Percentiles rank a stretch among this genome's conserved stretches.
These are phyloP conservation scores for Balanococcus diminutus DNA, from an alignment of 2,888 invertebrate species.

Conservation along the genomic window DNA sequence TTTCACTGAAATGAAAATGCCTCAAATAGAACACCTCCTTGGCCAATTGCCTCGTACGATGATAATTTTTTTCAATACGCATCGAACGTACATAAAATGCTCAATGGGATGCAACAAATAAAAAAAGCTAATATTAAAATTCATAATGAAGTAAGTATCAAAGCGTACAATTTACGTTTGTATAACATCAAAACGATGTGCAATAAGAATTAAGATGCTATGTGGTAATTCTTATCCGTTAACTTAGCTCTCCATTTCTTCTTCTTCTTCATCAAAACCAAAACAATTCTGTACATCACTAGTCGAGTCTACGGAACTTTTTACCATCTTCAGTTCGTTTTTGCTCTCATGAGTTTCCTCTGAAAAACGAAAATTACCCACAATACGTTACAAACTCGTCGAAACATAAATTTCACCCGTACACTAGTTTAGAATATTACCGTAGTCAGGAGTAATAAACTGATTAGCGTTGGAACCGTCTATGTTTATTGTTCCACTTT, in stretches of 20 bases:
- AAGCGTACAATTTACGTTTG: not conserved
- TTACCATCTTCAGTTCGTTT: not conserved
- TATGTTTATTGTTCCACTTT: not conserved
- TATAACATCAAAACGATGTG: not conserved
- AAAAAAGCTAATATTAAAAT: not conserved
- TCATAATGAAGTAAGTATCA: not conserved
- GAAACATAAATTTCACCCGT: not conserved
- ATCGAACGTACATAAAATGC: too few species aligned
- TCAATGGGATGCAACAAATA: not conserved
- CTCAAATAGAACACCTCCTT: too few species aligned
- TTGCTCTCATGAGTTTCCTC: not conserved
- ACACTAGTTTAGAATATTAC: not conserved
- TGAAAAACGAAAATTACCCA: not conserved
- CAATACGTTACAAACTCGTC: not conserved
- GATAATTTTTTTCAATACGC: too few species aligned
- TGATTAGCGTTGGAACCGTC: not conserved
- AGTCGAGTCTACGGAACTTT: conserved; percentile 44
- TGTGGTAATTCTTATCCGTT: too few species aligned
- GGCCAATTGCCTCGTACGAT: too few species aligned
- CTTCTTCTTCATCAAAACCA: conserved; percentile 73
- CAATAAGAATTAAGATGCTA: not conserved
- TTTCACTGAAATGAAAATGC: too few species aligned
- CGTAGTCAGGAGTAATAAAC: conserved; percentile 49
- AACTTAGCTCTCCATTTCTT: conserved; percentile 56
- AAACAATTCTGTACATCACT: conserved; percentile 81